Evolutionary conservation across 2,888 invertebrate genomes (phyloP).

Genomic region (Perizoma flavofasciatum): DNA sequence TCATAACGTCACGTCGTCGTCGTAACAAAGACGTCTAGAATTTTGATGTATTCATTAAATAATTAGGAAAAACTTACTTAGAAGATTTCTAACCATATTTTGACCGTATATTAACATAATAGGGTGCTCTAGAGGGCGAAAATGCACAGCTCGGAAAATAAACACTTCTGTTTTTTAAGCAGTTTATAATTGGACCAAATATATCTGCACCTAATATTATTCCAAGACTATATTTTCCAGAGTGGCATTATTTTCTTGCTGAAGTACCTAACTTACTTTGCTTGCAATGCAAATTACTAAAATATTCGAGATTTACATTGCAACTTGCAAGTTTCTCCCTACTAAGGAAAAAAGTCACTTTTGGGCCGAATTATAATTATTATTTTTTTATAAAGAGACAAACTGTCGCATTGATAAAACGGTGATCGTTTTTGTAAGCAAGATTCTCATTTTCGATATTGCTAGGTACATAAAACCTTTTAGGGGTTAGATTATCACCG

Average conservation of each 20-base stretch:
- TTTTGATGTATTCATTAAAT: conserved; percentile 1
- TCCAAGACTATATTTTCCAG: conserved; percentile 9
- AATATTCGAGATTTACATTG: conserved; percentile 18
- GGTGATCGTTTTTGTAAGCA: too few species aligned
- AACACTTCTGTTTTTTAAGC: background rate
- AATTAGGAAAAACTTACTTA: background rate
- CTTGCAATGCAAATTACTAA: conserved; percentile 23
- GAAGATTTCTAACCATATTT: too few species aligned
- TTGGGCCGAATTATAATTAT: conserved; percentile 7
- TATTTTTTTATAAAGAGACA: background rate
- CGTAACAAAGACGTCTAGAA: background rate
- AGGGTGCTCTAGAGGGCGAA: too few species aligned
- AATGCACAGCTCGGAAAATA: too few species aligned
- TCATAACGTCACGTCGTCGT: too few species aligned
- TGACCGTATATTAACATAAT: too few species aligned
- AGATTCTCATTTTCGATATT: too few species aligned
- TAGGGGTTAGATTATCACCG: too few species aligned
- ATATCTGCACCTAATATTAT: conserved; percentile 7
- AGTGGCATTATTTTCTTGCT: conserved; percentile 24
- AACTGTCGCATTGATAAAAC: too few species aligned
- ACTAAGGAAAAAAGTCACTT: conserved; percentile 14
- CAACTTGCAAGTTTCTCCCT: conserved; percentile 2
- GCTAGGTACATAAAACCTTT: too few species aligned
- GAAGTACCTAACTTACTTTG: conserved; percentile 20
- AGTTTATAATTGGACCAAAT: background rate